Conservation (phyloP, 2,888 invertebrate species). For the Chloromyia formosa region DNA sequence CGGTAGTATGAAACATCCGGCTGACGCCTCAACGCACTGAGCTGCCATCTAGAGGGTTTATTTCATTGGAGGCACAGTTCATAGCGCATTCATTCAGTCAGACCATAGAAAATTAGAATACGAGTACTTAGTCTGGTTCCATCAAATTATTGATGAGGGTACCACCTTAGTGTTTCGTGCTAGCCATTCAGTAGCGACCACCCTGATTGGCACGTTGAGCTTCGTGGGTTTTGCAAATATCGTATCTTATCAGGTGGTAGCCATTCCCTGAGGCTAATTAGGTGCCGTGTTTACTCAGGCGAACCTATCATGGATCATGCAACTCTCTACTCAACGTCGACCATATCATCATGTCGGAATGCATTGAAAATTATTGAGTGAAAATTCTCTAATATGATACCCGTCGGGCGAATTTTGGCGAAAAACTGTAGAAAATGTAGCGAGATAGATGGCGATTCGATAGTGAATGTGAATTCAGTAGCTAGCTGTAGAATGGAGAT, state of each 20-base stretch:
- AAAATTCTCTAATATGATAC: not conserved
- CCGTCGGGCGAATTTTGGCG: not conserved
- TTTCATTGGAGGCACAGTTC: too few relatives aligned
- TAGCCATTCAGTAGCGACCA: constrained; percentile 20
- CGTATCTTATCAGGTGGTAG: constrained; percentile 39
- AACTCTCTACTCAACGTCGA: not conserved
- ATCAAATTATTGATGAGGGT: too few relatives aligned
- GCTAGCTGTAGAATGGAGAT: not conserved
- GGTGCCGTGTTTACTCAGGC: constrained; percentile 37
- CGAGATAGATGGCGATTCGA: not conserved
- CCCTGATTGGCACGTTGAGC: not conserved
- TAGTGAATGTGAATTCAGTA: not conserved
- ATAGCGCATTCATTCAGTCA: too few relatives aligned
- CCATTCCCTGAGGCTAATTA: constrained; percentile 20
- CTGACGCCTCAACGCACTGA: too few relatives aligned
- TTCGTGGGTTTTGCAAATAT: not conserved
- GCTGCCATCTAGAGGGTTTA: too few relatives aligned
- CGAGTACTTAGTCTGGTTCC: too few relatives aligned
- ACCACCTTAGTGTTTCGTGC: not conserved
- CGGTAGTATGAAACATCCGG: too few relatives aligned
- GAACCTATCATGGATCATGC: constrained; percentile 18
- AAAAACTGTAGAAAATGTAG: not conserved
- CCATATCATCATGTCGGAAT: constrained; percentile 2
- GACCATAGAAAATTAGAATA: too few relatives aligned
- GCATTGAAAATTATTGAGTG: constrained; percentile 13